Conservation (phyloP, 2,888 invertebrate genomes). For the Drosophila pseudotalamancana region DNA sequence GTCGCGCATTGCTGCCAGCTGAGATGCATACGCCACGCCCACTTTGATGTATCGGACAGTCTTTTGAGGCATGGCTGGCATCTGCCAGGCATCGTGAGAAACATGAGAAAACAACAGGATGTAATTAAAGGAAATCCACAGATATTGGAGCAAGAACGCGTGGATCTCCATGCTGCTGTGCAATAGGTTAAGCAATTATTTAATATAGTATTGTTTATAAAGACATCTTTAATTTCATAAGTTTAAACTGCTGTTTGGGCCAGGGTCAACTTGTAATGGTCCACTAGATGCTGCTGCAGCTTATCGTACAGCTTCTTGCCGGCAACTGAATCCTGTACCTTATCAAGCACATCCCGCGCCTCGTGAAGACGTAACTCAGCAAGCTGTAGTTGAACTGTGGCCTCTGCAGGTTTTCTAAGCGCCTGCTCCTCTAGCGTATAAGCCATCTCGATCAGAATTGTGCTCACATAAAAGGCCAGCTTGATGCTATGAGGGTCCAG, state of each 20-base stretch:
- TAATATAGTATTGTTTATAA: not conserved
- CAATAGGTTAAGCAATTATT: not conserved
- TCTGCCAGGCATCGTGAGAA: slow-evolving; percentile 88
- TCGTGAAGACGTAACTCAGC: slow-evolving; percentile 68
- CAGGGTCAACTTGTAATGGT: slow-evolving; percentile 58
- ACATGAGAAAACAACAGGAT: slow-evolving; percentile 86
- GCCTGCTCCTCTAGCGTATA: slow-evolving; percentile 86
- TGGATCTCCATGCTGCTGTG: slow-evolving; percentile 61
- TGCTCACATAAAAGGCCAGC: slow-evolving; percentile 90
- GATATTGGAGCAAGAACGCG: slow-evolving; percentile 70
- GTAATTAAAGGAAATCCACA: slow-evolving; percentile 84
- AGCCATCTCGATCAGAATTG: slow-evolving; percentile 90
- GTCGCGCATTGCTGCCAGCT: slow-evolving; percentile 92
- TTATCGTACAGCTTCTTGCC: slow-evolving; percentile 80
- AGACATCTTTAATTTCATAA: not conserved
- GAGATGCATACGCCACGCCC: slow-evolving; percentile 92
- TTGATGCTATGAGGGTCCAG: slow-evolving; percentile 91
- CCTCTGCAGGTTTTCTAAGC: slow-evolving; percentile 75
- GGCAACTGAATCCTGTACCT: slow-evolving; percentile 81
- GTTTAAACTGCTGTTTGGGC: slow-evolving; percentile 12
- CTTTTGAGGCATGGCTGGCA: slow-evolving; percentile 93
- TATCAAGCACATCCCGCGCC: slow-evolving; percentile 76
- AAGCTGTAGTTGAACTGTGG: slow-evolving; percentile 41
- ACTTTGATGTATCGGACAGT: slow-evolving; percentile 90
- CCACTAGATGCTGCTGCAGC: slow-evolving; percentile 45